These are phyloP conservation scores for Tribolium madens DNA, from an alignment of 1,140 invertebrate genomes.

Conservation along the genomic window DNA sequence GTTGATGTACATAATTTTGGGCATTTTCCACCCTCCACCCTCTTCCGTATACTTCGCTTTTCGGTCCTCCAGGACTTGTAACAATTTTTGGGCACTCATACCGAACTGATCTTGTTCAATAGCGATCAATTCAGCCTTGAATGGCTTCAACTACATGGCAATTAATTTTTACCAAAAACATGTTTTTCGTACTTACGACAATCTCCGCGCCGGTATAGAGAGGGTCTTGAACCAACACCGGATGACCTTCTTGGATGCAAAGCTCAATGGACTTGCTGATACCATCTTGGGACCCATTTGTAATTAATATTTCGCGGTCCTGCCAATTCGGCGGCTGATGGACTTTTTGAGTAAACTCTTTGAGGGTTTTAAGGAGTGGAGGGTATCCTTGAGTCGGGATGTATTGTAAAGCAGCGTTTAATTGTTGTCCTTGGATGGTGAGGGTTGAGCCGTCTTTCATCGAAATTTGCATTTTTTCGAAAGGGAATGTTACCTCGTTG, in stretches of 20 bases:
- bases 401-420: slow-evolving; percentile 78
- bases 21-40: slow-evolving; percentile 68
- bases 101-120: slow-evolving; percentile 70
- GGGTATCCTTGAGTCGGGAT: slow-evolving; percentile 81
- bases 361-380: slow-evolving; percentile 73
- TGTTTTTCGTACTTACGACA: slow-evolving; percentile 70
- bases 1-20: slow-evolving; percentile 73
- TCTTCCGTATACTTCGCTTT: slow-evolving; percentile 64
- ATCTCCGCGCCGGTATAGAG: slow-evolving; percentile 77
- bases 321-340: slow-evolving; percentile 77
- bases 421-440: slow-evolving; percentile 70
- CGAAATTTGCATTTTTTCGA: slow-evolving; percentile 74
- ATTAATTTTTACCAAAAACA: slow-evolving; percentile 6
- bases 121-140: slow-evolving; percentile 67
- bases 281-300: slow-evolving; percentile 81
- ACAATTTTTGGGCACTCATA: slow-evolving; percentile 66
- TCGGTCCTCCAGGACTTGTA: slow-evolving; percentile 66
- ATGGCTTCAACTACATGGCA: slow-evolving; percentile 67
- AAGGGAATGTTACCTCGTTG: slow-evolving; percentile 82
- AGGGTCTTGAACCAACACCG: slow-evolving; percentile 77
- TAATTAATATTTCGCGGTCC: slow-evolving; percentile 74
- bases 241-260: slow-evolving; percentile 75
- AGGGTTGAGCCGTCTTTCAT: slow-evolving; percentile 73
- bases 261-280: slow-evolving; percentile 80
- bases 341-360: slow-evolving; percentile 73